These are phyloP conservation scores for Drosophila ustulata DNA, from an alignment of 2,888 invertebrate genomes.

Conservation along the genomic window DNA sequence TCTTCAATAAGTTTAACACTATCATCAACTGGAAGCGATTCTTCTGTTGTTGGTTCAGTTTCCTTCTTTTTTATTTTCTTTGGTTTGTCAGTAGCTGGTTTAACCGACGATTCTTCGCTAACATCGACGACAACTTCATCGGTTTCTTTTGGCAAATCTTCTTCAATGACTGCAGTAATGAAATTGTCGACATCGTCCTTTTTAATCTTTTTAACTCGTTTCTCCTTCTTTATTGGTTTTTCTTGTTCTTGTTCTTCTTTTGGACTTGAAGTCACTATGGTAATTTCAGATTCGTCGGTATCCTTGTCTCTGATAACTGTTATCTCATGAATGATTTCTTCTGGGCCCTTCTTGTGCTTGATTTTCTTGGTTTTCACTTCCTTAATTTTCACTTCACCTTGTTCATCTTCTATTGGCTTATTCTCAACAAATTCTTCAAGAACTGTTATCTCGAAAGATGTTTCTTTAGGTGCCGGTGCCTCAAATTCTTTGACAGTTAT, in stretches of 20 bases:
- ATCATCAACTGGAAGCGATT: slow-evolving; percentile 30
- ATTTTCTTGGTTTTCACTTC: slow-evolving; percentile 82
- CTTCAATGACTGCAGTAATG: slow-evolving; percentile 76
- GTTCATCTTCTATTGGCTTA: slow-evolving; percentile 73
- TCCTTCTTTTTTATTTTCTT: slow-evolving; percentile 67
- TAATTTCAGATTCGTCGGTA: slow-evolving; percentile 83
- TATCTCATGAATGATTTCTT: slow-evolving; percentile 84
- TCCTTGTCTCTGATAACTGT: slow-evolving; percentile 85
- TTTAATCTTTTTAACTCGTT: slow-evolving; percentile 72
- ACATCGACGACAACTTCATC: slow-evolving; percentile 61
- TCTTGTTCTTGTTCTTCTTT: slow-evolving; percentile 42
- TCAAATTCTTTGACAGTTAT: slow-evolving; percentile 62
- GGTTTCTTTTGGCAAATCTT: slow-evolving; percentile 78
- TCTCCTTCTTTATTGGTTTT: slow-evolving; percentile 61
- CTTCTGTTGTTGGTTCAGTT: slow-evolving; percentile 32
- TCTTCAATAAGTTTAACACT: slow-evolving; percentile 68
- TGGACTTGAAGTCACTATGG: slow-evolving; percentile 66
- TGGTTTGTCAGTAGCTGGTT: slow-evolving; percentile 62
- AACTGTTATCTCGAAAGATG: slow-evolving; percentile 62
- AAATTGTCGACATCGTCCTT: slow-evolving; percentile 78
- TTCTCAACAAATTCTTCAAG: slow-evolving; percentile 80
- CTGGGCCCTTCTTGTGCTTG: slow-evolving; percentile 83
- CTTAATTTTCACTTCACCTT: slow-evolving; percentile 82
- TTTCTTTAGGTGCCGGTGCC: slow-evolving; percentile 53
- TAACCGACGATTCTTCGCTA: slow-evolving; percentile 66